phyloP scores from a whole-genome alignment of 2,888 invertebrate species.

The Polyommatus iphigenia region DNA sequence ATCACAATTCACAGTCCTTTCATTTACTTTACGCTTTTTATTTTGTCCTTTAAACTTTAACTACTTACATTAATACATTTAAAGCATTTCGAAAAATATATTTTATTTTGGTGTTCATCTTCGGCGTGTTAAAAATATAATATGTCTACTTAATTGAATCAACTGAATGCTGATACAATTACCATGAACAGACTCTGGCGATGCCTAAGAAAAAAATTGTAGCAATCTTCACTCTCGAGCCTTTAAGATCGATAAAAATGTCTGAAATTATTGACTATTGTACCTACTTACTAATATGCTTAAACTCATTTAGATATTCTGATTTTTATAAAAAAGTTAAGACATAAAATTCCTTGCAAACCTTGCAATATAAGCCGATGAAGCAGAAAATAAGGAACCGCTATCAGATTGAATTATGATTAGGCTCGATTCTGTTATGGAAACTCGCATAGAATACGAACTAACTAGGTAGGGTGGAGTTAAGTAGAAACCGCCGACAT shows the following conservation, averaged over 20 bases:
- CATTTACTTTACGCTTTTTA: neutral
- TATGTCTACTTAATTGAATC: no score
- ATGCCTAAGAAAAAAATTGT: neutral
- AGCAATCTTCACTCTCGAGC: neutral
- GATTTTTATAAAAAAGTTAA: neutral
- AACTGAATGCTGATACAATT: no score
- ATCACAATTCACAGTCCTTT: constrained; percentile 49
- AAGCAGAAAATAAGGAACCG: constrained; percentile 30
- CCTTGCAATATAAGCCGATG: constrained; percentile 14
- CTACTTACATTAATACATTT: neutral
- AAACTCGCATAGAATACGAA: constrained; percentile 19
- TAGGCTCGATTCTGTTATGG: constrained; percentile 27
- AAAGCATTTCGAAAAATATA: neutral
- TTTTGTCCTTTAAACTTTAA: neutral
- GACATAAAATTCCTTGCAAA: constrained; percentile 20
- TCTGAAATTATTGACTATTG: no score
- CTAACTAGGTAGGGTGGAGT: neutral
- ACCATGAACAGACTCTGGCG: no score
- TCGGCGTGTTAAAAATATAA: no score
- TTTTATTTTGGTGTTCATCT: neutral
- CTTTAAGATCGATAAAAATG: no score
- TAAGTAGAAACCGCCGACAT: neutral
- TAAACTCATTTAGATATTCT: neutral
- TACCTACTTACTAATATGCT: neutral
- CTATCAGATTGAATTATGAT: constrained; percentile 30